Evolutionary conservation across 2,113 vertebrate species (phyloP).

Genomic region (Pitta sordida): DNA sequence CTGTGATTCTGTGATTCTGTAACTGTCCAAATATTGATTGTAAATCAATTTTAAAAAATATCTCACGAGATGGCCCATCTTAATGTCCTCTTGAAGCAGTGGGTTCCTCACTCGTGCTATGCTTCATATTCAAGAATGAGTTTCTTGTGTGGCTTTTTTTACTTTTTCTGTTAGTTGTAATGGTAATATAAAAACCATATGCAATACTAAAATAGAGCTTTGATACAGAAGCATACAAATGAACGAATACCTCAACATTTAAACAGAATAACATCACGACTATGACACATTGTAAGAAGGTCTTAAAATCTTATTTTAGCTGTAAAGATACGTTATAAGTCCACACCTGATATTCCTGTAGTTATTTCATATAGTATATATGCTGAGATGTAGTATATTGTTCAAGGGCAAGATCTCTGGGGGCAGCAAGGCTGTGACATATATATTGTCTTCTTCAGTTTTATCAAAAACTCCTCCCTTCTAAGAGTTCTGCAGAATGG

Average conservation of each 20-base stretch:
- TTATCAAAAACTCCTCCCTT: background rate
- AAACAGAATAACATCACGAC: background rate
- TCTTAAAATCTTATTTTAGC: background rate
- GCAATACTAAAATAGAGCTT: background rate
- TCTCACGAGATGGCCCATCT: background rate
- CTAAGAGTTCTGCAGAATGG: background rate
- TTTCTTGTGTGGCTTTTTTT: background rate
- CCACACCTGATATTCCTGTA: background rate
- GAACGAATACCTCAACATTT: background rate
- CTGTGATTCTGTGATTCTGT: too few relatives aligned
- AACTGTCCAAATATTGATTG: background rate
- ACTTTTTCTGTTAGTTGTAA: background rate
- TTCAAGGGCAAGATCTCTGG: background rate
- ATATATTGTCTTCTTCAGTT: background rate
- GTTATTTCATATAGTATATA: background rate
- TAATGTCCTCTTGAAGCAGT: background rate
- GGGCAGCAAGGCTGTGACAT: background rate
- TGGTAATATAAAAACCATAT: background rate
- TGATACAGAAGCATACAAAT: background rate
- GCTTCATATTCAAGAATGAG: background rate
- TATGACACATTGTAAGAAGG: background rate
- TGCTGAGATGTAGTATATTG: background rate
- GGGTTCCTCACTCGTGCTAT: background rate
- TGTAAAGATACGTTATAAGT: background rate
- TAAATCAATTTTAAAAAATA: background rate